A percentile compares a stretch with the other conserved stretches of the same genome.
phyloP scores from a whole-genome alignment of 2,797 vertebrate species.

The Tauraco hartlaubi region DNA sequence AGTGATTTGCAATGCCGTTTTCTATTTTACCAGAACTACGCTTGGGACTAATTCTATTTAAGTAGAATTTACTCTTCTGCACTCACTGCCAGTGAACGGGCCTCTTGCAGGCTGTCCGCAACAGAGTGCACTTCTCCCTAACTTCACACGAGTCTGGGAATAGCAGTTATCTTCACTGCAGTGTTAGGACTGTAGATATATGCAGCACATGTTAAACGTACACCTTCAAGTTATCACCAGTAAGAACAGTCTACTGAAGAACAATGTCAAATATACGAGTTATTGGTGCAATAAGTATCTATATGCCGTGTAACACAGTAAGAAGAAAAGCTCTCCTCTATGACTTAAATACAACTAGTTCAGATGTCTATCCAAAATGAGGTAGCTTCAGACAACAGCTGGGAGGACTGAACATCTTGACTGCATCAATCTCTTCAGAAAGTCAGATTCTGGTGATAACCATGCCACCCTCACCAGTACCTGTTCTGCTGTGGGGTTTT shows the following conservation, averaged over 20 bases:
- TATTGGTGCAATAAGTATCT: background rate
- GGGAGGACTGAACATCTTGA: background rate
- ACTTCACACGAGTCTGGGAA: background rate
- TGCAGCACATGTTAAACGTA: background rate
- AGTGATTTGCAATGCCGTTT: constrained; percentile 34
- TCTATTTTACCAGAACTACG: constrained; percentile 58
- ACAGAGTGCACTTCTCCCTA: background rate
- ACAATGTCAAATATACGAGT: background rate
- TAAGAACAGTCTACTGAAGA: background rate
- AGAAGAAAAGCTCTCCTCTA: background rate
- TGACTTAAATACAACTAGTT: background rate
- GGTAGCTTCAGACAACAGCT: background rate
- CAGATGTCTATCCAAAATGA: background rate
- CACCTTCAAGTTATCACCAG: background rate
- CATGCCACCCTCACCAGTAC: background rate
- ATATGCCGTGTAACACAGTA: background rate
- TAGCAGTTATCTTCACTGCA: background rate
- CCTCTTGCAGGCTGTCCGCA: background rate
- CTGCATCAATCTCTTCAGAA: background rate
- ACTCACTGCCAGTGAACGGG: background rate
- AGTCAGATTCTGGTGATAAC: background rate
- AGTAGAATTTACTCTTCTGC: constrained; percentile 27
- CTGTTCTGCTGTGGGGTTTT: background rate
- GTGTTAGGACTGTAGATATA: background rate
- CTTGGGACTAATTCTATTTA: constrained; percentile 38